Base-by-base conservation (phyloP, 2,797 vertebrate genomes). In the Odontamblyopus lacepedii region DNA sequence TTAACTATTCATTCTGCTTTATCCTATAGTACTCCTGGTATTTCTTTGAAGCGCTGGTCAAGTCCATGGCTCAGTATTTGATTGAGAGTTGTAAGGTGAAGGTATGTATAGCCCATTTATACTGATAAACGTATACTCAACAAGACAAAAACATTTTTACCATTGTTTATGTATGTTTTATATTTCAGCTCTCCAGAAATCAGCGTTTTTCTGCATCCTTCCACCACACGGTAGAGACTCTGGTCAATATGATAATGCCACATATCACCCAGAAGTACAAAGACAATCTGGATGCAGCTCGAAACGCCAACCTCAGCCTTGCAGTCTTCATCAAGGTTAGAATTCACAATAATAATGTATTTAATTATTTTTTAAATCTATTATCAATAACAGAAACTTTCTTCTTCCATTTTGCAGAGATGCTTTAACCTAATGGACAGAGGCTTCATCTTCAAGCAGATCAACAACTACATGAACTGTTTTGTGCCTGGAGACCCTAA, bases 361-460 rank as follows among this genome's bases (percentile, higher is more conserved):
- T 35, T 19, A n/a, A 13, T 26, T 41, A 2, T 59, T 68, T 6
- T 41, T 38, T 6, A 18, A 18, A 38, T 44, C 0, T 59, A 27
- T 44, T 6, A 16, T 6, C 32, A 57, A 5, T 44, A 59, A 71
- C 30, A n/a, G 2, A 38, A 23, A 1, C n/a, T 6, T 6, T 59
- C 32, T 56, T 35, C 15, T 0, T 9, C 13, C 9, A 0, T 51
- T 48, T 38, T 72, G 12, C 89, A 99, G 98, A 95, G 96, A 71
- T 99, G 97, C 87, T 97, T 99, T 86, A 99, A 97, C 76, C 94
- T 99, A 77, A 99, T 99, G 98, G 98, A 99, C 81, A 92, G 98
- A 88, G 98, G 98, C 81, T 99, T 99, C 67, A 87, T 96, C 80
- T 98, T 99, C 91, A 99, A 99, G 85, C 97, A 96, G 89, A 99